phyloP scores from a whole-genome alignment of 37 sponge, comb jelly and placozoan species.

The Crambe crambe region DNA sequence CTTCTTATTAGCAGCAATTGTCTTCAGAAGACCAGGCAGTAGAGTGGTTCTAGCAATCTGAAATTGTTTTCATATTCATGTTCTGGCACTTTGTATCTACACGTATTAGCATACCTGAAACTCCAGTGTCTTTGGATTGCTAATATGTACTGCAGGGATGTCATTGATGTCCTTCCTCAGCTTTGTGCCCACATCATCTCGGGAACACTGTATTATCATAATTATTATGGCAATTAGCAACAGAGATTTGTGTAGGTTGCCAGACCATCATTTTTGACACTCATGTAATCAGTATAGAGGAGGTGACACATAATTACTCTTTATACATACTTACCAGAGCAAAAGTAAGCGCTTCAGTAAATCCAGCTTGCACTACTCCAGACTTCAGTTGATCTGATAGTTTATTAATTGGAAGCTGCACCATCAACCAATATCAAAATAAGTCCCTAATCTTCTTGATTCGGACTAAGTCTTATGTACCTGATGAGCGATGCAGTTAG shows the following conservation, averaged over 20 bases:
- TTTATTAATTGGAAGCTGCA: slow-evolving; percentile 93
- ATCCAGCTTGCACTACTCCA: slow-evolving; percentile 91
- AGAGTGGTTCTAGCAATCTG: slow-evolving; percentile 91
- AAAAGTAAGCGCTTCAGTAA: slow-evolving; percentile 97
- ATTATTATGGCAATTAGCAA: too few relatives aligned
- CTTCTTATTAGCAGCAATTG: slow-evolving; percentile 85
- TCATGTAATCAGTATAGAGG: too few relatives aligned
- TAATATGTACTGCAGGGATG: slow-evolving; percentile 92
- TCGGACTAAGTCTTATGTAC: too few relatives aligned
- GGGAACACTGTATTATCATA: slow-evolving; percentile 75
- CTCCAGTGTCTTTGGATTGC: slow-evolving; percentile 93
- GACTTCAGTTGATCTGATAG: slow-evolving; percentile 84
- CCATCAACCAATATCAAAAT: too few relatives aligned
- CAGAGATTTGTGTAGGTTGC: too few relatives aligned
- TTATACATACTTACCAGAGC: slow-evolving; percentile 71
- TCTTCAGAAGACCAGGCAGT: slow-evolving; percentile 93
- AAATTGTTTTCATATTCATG: too few relatives aligned
- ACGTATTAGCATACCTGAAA: slow-evolving; percentile 80
- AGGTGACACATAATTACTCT: too few relatives aligned
- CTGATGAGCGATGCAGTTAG: slow-evolving; percentile 83
- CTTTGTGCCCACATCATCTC: slow-evolving; percentile 77
- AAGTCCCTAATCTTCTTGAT: too few relatives aligned
- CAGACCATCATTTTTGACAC: too few relatives aligned
- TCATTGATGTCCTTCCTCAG: slow-evolving; percentile 63
- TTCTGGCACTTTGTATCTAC: too few relatives aligned